Conservation (phyloP, 2,888 invertebrate species). For the Branchipolynoe longqiensis region DNA sequence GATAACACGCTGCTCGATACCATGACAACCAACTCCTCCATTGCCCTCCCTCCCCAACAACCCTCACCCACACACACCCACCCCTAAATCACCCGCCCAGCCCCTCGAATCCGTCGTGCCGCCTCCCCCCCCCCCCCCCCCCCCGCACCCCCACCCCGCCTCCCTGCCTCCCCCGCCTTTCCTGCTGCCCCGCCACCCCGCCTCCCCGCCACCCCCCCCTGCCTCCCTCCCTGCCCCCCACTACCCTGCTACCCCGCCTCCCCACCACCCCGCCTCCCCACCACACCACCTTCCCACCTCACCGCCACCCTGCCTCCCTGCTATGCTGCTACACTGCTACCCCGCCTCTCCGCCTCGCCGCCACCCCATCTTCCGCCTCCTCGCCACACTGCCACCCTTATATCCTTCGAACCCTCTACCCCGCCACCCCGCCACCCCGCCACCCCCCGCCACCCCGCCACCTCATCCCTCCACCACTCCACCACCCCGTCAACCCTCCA, state of each 20-base stretch:
- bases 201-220: not conserved
- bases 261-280: not conserved
- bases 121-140: not conserved
- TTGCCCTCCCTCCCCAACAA: too few species aligned
- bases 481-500: not conserved
- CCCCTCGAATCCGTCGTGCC: not conserved
- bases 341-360: not conserved
- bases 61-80: not conserved
- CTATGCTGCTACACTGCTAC: not conserved
- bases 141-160: not conserved
- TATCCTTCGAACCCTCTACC: not conserved
- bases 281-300: not conserved
- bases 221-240: not conserved
- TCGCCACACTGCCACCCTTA: not conserved
- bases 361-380: not conserved
- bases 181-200: not conserved
- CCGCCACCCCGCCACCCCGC: not conserved
- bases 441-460: not conserved
- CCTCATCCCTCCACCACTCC: not conserved
- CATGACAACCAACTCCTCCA: slow-evolving; percentile 1
- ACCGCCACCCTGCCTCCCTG: not conserved
- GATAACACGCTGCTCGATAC: slow-evolving; percentile 12
- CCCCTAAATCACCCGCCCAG: not conserved
- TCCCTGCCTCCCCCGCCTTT: not conserved
- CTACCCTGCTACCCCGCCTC: not conserved